Evolutionary conservation across 2,888 invertebrate species (phyloP).

Genomic region (Unio pictorum): DNA sequence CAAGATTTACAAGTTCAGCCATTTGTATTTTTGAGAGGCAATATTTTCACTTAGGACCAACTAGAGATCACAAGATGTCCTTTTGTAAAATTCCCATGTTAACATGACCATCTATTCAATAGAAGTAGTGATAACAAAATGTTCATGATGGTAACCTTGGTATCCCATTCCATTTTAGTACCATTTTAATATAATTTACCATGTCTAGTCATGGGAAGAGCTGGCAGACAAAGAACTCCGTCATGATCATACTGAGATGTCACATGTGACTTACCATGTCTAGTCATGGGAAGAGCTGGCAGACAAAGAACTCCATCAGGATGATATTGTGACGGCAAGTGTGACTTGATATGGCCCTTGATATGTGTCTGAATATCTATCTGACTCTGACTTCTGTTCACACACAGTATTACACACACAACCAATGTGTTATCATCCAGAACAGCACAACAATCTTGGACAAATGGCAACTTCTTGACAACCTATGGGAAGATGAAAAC

Average conservation of each 20-base stretch:
- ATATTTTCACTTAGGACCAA: too few relatives aligned
- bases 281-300: conserved; percentile 62
- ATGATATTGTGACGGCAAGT: conserved; percentile 30
- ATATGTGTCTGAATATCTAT: conserved; percentile 2
- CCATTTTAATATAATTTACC: too few relatives aligned
- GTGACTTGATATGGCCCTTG: not conserved
- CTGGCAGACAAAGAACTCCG: conserved; percentile 18
- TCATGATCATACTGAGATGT: too few relatives aligned
- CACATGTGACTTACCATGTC: conserved; percentile 59
- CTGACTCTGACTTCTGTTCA: not conserved
- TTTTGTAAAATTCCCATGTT: too few relatives aligned
- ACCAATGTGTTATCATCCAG: conserved; percentile 9
- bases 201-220: conserved; percentile 61
- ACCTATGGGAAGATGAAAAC: conserved; percentile 5
- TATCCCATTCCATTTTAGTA: too few relatives aligned
- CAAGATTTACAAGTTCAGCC: too few relatives aligned
- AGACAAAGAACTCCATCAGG: conserved; percentile 57
- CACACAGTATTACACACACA: conserved; percentile 6
- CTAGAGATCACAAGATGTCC: too few relatives aligned
- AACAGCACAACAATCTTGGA: conserved; percentile 5
- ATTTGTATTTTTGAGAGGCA: too few relatives aligned
- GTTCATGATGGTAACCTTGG: too few relatives aligned
- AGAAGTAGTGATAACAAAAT: too few relatives aligned
- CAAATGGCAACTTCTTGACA: not conserved
- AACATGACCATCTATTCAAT: too few relatives aligned